Conservation (phyloP, 2,113 vertebrate species). For the Pipa parva region DNA sequence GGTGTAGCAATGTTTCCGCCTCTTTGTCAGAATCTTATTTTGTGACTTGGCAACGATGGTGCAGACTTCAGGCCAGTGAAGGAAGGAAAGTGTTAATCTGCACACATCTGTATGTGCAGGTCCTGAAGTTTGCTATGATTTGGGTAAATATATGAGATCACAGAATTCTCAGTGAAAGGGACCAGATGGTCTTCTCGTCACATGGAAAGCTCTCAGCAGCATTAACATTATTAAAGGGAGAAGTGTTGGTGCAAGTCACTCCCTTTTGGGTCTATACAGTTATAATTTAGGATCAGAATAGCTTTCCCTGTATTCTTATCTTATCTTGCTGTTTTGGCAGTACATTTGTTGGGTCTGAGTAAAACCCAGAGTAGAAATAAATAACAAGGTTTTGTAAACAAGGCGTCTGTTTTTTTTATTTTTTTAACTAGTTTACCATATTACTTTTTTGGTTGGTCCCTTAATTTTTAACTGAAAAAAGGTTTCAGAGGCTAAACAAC, state of each 20-base stretch:
- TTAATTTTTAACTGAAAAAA: too few relatives aligned
- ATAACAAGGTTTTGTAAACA: constrained; percentile 22
- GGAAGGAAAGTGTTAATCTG: background rate
- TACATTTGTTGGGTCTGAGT: constrained; percentile 33
- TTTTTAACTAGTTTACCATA: background rate
- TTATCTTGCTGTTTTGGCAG: constrained; percentile 27
- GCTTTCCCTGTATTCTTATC: constrained; percentile 26
- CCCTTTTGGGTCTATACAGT: constrained; percentile 23
- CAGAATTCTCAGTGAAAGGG: constrained; percentile 30
- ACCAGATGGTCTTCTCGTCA: constrained; percentile 36
- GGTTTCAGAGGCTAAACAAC: too few relatives aligned
- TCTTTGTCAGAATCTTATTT: too few relatives aligned
- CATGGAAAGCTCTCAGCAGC: constrained; percentile 30
- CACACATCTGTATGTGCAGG: background rate
- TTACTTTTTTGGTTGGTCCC: background rate
- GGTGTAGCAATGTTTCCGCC: too few relatives aligned
- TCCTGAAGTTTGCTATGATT: constrained; percentile 10
- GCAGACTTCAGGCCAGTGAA: too few relatives aligned
- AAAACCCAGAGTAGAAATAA: constrained; percentile 15
- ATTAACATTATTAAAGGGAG: constrained; percentile 23
- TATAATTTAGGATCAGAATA: constrained; percentile 32
- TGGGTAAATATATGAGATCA: constrained; percentile 17
- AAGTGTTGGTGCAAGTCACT: constrained; percentile 26
- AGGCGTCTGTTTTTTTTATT: background rate
- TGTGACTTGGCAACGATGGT: too few relatives aligned